Base-by-base conservation (phyloP, 2,113 vertebrate species). In the Nettapus auritus region DNA sequence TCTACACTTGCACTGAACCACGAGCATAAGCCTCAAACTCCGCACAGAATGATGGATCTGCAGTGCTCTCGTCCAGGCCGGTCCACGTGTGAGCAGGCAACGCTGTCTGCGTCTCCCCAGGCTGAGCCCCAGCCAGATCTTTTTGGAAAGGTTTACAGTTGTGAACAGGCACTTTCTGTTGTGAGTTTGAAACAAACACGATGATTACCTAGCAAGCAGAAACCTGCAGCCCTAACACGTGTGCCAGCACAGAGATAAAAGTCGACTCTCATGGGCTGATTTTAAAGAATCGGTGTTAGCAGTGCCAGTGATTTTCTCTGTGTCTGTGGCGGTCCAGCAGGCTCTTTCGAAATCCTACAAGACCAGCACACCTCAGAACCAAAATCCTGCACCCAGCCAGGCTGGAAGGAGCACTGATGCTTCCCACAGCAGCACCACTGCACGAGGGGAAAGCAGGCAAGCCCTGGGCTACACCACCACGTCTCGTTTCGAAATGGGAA, bases 141-240 rank as follows among this genome's bases (percentile, higher is more conserved):
- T 50, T 62, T 62, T 79, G 69, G 80, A 79, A 82, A 62, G 48
- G 74, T 62, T 79, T 68, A 34, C n/a, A 25, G 23, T 86, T 88
- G 83, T 29, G 69, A 92, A 93, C 60, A 90, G 76, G 62, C 69
- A 59, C 78, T 76, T 90, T 93, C 80, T 93, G 62, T 42, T 70
- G 50, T 8, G 73, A 93, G 83, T 63, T 4, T 77, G 46, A 93
- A 95, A 93, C 55, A 62, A 95, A 59, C 68, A 60, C 0, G 0
- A 81, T 13, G 66, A 89, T 95, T 90, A 95, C n/a, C 90, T 52
- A 96, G 83, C 92, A 95, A 90, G 96, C 92, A 93, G 7, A 36
- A 94, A 93, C 93, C 81, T 90, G 94, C 86, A 90, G 28, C 88
- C 74, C 2, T 13, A 84, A 67, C 71, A 62, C 67, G n/a, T 4